A percentile compares a stretch with the other conserved stretches of the same genome.
These are phyloP conservation scores for Heliconius ismenius DNA, from an alignment of 2,888 invertebrate genomes.

Conservation along the genomic window DNA sequence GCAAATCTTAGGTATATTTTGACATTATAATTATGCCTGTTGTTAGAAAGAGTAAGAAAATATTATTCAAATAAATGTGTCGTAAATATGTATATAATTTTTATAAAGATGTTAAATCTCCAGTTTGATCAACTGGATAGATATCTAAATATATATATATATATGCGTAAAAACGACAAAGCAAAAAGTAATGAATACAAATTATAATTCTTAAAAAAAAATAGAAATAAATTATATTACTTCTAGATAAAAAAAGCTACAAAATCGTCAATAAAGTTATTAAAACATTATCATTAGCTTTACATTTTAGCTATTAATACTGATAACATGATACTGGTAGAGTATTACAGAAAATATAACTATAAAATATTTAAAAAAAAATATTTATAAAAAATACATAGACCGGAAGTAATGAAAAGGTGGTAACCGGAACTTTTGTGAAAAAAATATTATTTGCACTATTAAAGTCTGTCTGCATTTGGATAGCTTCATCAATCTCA, in stretches of 20 bases:
- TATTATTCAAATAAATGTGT: too few relatives aligned
- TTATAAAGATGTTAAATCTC: too few relatives aligned
- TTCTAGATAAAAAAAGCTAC: background rate
- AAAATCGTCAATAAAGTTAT: constrained; percentile 21
- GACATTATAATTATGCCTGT: too few relatives aligned
- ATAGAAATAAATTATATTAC: background rate
- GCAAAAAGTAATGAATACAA: background rate
- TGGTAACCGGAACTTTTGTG: background rate
- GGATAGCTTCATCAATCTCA: background rate
- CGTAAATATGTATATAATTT: too few relatives aligned
- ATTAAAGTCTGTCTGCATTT: background rate
- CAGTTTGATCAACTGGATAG: too few relatives aligned
- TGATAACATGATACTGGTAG: constrained; percentile 27
- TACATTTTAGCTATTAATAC: constrained; percentile 45
- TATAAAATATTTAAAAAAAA: background rate
- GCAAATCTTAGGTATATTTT: too few relatives aligned
- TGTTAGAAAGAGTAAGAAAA: too few relatives aligned
- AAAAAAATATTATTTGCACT: background rate
- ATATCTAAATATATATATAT: too few relatives aligned
- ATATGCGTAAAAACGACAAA: background rate
- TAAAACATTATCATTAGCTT: constrained; percentile 41
- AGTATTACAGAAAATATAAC: background rate
- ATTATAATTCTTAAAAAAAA: too few relatives aligned
- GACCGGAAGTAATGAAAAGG: background rate
- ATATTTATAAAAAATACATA: background rate